phyloP scores from a whole-genome alignment of 1,140 invertebrate species.

The Bombus consobrinus region DNA sequence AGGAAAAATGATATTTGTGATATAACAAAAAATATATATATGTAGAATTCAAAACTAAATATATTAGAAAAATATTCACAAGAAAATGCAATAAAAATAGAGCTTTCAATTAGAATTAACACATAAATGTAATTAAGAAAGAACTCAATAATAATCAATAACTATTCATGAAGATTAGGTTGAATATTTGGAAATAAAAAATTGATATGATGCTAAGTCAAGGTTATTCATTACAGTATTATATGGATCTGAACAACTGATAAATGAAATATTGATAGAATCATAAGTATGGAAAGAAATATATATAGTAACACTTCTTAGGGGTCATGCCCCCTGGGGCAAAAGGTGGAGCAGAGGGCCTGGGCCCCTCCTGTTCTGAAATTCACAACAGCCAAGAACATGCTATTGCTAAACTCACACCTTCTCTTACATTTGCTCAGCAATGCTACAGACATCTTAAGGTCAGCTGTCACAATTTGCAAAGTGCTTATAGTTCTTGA shows the following conservation, averaged over 20 bases:
- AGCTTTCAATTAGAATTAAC: constrained; percentile 35
- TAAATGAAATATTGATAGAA: constrained; percentile 49
- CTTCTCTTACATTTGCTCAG: constrained; percentile 75
- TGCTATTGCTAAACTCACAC: constrained; percentile 70
- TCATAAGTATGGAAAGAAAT: constrained; percentile 66
- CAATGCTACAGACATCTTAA: constrained; percentile 82
- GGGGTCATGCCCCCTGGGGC: constrained; percentile 81
- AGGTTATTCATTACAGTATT: constrained; percentile 58
- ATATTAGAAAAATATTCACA: neutral
- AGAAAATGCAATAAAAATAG: neutral
- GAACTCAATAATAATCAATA: constrained; percentile 14
- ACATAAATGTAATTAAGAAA: constrained; percentile 32
- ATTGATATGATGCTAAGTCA: constrained; percentile 47
- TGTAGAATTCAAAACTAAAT: neutral
- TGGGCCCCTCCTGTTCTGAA: constrained; percentile 79
- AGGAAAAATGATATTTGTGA: constrained; percentile 7
- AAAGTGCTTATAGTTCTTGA: constrained; percentile 47
- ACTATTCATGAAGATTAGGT: constrained; percentile 23
- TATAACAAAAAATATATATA: constrained; percentile 24
- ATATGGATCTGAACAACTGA: constrained; percentile 49
- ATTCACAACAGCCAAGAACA: constrained; percentile 76
- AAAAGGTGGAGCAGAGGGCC: constrained; percentile 76
- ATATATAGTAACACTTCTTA: constrained; percentile 67
- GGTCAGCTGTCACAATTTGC: constrained; percentile 71
- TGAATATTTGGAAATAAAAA: constrained; percentile 19